phyloP scores from a whole-genome alignment of 2,888 invertebrate species.

The Drosophila anomelani region DNA sequence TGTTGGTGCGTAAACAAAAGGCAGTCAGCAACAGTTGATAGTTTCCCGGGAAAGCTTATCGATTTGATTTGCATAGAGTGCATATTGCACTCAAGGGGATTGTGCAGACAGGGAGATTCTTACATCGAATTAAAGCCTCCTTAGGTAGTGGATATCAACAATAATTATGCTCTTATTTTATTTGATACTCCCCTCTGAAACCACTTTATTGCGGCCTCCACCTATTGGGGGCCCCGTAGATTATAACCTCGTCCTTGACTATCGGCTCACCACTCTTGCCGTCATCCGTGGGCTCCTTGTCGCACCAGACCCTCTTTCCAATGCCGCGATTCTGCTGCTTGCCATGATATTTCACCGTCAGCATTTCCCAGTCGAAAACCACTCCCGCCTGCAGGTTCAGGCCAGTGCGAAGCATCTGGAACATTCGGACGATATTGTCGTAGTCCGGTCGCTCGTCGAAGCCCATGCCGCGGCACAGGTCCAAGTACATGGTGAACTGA shows the following conservation, averaged over 20 bases:
- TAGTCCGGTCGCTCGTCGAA: constrained; percentile 99
- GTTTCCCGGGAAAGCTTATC: constrained; percentile 17
- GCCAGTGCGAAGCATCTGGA: constrained; percentile 95
- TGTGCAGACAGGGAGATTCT: no score
- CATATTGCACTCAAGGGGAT: background rate
- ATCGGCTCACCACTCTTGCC: constrained; percentile 54
- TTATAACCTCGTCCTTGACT: constrained; percentile 44
- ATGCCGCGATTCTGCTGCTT: constrained; percentile 59
- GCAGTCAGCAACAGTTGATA: constrained; percentile 31
- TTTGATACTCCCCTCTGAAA: background rate
- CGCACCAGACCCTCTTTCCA: background rate
- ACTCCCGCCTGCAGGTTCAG: constrained; percentile 98
- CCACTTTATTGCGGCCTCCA: background rate
- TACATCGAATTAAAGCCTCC: background rate
- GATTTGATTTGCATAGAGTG: constrained; percentile 22
- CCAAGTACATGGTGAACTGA: constrained; percentile 97
- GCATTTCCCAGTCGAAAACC: constrained; percentile 99
- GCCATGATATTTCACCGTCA: constrained; percentile 90
- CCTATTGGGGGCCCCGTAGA: background rate
- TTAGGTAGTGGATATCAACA: background rate
- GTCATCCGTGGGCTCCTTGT: constrained; percentile 29
- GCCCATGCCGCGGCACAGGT: constrained; percentile 96
- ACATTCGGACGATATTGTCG: constrained; percentile 95
- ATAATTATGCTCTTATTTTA: background rate
- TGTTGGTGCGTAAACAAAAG: constrained; percentile 39